These are phyloP conservation scores for Xerus rutilus DNA, from an alignment of 2,797 vertebrate genomes.

Conservation along the genomic window DNA sequence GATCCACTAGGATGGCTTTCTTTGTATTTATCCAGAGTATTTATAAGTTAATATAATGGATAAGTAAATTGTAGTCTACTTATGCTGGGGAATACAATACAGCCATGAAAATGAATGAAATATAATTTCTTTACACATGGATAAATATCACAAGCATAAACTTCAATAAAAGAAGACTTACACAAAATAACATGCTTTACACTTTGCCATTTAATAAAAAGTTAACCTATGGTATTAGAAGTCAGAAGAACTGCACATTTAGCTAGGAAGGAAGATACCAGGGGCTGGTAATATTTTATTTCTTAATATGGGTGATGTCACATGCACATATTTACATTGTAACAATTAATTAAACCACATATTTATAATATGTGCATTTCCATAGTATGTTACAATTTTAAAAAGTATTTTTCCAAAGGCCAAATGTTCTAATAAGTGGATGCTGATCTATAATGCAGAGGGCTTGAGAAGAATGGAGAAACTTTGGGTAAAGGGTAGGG, in stretches of 20 bases:
- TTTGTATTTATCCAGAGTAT: conserved; percentile 29
- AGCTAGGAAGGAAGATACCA: neutral
- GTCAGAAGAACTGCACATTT: neutral
- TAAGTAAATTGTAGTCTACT: neutral
- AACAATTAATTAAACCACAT: neutral
- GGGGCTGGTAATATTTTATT: neutral
- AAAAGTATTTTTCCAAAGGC: too few species aligned
- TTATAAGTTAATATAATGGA: neutral
- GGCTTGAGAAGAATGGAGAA: too few species aligned
- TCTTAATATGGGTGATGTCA: neutral
- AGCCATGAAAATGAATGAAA: conserved; percentile 25
- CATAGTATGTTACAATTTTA: neutral
- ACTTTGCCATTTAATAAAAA: neutral
- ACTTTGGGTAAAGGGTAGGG: too few species aligned
- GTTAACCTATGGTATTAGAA: neutral
- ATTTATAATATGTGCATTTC: neutral
- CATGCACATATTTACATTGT: neutral
- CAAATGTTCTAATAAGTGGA: too few species aligned
- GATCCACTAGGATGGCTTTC: neutral
- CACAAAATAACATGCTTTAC: neutral
- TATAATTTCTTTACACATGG: neutral
- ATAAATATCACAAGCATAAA: neutral
- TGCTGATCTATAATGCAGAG: too few species aligned
- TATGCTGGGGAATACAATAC: neutral
- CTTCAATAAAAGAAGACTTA: conserved; percentile 11